phyloP scores from a whole-genome alignment of 2,888 invertebrate species.

The Bellardia bayeri region DNA sequence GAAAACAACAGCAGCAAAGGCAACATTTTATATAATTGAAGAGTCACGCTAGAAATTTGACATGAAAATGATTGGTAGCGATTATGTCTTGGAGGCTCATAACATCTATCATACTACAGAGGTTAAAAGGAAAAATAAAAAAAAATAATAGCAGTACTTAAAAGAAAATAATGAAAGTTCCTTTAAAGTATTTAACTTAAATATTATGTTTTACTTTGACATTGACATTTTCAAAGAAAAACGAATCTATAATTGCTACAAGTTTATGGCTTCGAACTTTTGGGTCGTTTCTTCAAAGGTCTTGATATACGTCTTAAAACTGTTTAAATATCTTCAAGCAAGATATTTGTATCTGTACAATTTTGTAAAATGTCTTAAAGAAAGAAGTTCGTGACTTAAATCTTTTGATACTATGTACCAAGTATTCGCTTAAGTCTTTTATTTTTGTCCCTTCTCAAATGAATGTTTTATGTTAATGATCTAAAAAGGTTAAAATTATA shows the following conservation, averaged over 20 bases:
- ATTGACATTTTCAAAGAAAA: not conserved
- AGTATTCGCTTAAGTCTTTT: not conserved
- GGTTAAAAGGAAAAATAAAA: constrained; percentile 84
- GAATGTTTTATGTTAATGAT: too few species aligned
- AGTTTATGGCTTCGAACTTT: constrained; percentile 11
- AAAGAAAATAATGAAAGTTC: constrained; percentile 60
- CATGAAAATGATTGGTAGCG: constrained; percentile 90
- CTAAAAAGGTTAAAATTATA: too few species aligned
- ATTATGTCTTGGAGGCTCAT: constrained; percentile 93
- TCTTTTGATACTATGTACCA: constrained; percentile 50
- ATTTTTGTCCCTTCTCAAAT: too few species aligned
- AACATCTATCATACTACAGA: constrained; percentile 95
- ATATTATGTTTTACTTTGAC: constrained; percentile 8
- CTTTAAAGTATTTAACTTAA: constrained; percentile 6
- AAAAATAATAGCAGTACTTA: not conserved
- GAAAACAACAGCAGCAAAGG: constrained; percentile 33
- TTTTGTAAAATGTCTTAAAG: not conserved
- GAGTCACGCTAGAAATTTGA: constrained; percentile 72
- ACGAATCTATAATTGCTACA: not conserved
- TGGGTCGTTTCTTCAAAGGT: not conserved
- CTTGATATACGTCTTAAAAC: not conserved
- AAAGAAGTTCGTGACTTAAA: constrained; percentile 67
- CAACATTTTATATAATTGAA: constrained; percentile 44
- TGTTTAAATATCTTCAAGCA: not conserved
- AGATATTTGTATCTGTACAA: not conserved